Conservation (phyloP, 2,113 vertebrate genomes). For the Apteryx mantelli region DNA sequence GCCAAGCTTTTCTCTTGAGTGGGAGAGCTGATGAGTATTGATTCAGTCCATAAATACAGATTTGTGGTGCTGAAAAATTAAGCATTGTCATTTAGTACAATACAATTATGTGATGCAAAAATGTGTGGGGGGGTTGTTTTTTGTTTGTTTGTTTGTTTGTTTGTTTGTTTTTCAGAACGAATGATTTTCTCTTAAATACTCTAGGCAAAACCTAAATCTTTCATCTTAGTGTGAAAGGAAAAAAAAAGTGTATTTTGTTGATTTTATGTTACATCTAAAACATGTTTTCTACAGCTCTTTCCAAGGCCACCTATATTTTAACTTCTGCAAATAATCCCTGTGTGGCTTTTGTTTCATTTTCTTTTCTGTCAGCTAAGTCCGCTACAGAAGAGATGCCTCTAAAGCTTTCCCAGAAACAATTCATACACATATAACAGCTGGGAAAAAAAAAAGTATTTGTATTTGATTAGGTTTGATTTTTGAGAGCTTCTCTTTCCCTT, state of each 20-base stretch:
- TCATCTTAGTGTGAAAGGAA: background rate
- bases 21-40: background rate
- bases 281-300: background rate
- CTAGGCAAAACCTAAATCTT: background rate
- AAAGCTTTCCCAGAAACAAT: background rate
- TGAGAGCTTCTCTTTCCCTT: background rate
- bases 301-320: background rate
- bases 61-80: background rate
- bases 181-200: background rate
- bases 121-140: background rate
- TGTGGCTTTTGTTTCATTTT: background rate
- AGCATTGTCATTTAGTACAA: background rate
- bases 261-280: background rate
- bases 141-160: background rate
- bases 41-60: background rate
- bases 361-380: background rate
- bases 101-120: background rate
- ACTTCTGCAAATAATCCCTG: background rate
- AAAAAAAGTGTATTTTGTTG: background rate
- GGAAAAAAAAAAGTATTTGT: background rate
- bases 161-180: background rate
- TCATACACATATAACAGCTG: background rate
- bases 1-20: background rate
- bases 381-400: background rate
- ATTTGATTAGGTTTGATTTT: background rate